Base-by-base conservation (phyloP, 2,888 invertebrate species). In the Tetrapedia diversipes region DNA sequence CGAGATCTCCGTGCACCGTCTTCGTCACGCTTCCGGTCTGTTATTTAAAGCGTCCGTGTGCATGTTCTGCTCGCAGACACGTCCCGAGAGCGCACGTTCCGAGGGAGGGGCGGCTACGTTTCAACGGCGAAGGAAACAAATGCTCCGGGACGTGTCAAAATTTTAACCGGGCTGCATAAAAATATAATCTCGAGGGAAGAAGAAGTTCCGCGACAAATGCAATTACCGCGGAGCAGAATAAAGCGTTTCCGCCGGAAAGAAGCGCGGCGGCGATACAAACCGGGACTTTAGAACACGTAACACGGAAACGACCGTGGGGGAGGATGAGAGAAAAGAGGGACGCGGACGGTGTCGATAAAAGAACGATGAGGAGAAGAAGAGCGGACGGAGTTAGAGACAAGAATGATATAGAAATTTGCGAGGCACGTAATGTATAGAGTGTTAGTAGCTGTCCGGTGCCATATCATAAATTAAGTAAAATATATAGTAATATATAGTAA, bases 161-260 rank as follows among this genome's bases (percentile, higher is more conserved):
- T 75, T 74, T 59, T 29, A 39, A 71, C 24, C 27, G 54, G 37
- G 47, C 53, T 32, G 59, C 45, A 60, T 60, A 60, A 75, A 75
- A 71, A 60, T 65, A 73, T 67, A 53, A 70, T 59, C 70, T 51
- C 51, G 0, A n/a, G 70, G 53, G 29, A 59, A 45, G 29, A 59
- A 45, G 70, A 69, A 70, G 74, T 74, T 74, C 32, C 47, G 34
- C 68, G 76, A 53, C 53, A 75, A 76, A 47, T 54, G 65, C 59
- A 75, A 75, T 73, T 75, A 73, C 65, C 39, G 45, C 24, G 53
- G 39, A n/a, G 57, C n/a, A 29, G 53, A 47, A 54, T 29, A 49
- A 75, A 75, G 29, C 66, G 51, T 51, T 47, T 67, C 41, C n/a
- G 24, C 22, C 51, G 10, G 24, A 32, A 1, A 43, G 43, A 24